A percentile compares a stretch with the other conserved stretches of the same genome.
These are phyloP conservation scores for Linnaemya tessellans DNA, from an alignment of 2,888 invertebrate genomes.

Conservation along the genomic window DNA sequence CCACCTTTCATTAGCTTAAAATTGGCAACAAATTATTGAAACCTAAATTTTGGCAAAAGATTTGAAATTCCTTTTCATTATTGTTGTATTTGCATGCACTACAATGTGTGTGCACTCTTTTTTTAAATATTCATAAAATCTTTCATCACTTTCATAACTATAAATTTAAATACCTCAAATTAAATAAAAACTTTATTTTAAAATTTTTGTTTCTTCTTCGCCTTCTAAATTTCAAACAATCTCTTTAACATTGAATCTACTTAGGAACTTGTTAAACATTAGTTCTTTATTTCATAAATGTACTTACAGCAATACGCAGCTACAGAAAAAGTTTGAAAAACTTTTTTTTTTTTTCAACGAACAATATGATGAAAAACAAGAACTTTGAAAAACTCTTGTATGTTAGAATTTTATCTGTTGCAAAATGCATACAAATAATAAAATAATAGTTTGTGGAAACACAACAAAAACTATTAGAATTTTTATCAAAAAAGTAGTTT, in stretches of 20 bases:
- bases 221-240: conserved; percentile 19
- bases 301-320: conserved; percentile 31
- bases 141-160: neutral
- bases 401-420: conserved; percentile 59
- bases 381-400: conserved; percentile 35
- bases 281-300: conserved; percentile 49
- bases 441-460: conserved; percentile 36
- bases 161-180: neutral
- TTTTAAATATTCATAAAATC: neutral
- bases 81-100: neutral
- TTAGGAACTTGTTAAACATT: conserved; percentile 33
- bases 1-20: no score
- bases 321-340: conserved; percentile 20
- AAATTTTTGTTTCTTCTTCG: neutral
- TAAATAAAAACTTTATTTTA: conserved; percentile 11
- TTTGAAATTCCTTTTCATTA: neutral
- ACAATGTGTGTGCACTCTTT: neutral
- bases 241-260: conserved; percentile 14
- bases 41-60: no score
- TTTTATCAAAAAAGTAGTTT: neutral
- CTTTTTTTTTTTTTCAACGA: neutral
- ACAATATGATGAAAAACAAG: neutral
- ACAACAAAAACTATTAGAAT: conserved; percentile 18
- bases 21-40: no score
- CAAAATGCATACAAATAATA: conserved; percentile 61